Base-by-base conservation (phyloP, 1,140 invertebrate genomes). In the Cotesia typhae region DNA sequence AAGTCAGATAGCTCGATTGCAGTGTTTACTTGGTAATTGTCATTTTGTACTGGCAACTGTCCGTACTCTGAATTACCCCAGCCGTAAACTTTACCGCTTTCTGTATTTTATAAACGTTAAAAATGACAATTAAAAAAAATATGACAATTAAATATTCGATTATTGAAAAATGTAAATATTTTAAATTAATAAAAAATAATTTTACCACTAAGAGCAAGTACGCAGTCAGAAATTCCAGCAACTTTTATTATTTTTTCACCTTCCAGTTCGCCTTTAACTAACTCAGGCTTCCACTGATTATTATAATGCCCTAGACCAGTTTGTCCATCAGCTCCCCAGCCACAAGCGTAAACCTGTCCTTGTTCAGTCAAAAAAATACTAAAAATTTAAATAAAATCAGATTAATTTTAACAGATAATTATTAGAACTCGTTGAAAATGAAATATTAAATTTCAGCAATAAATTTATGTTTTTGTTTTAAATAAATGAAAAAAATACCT, bases 11-110 rank as follows among this genome's bases (percentile, higher is more conserved):
- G 78, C 76, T 92, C 87, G 10, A 88, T 90, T 0, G 96, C 92
- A 57, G 89, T 89, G 81, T 92, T 90, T 7, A 94, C 83, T 83
- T 94, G 93, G 66, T 88, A 87, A 67, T 53, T 78, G n/a, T 85
- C 80, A 17, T 41, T 71, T 1, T 71, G 9, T 1, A 71, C n/a
- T 51, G 88, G 79, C 41, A 99, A 86, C 83, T 99, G 97, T 2
- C 91, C 91, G 82, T 98, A 98, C 87, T 99, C 98, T 1, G 94
- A 94, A 83, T 98, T 99, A 20, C 98, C 97, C 97, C 97, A 99
- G 0, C 96, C 97, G 89, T 98, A 99, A 1, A 98, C 88, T 79
- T 98, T 94, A 17, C 97, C 97, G 82, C 93, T 92, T 77, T 97
- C 96, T 94, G 83, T 66, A 88, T 28, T 28, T 28, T 85, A 70